These are phyloP conservation scores for Drosophila asahinai DNA, from an alignment of 1,140 invertebrate species.

Conservation along the genomic window DNA sequence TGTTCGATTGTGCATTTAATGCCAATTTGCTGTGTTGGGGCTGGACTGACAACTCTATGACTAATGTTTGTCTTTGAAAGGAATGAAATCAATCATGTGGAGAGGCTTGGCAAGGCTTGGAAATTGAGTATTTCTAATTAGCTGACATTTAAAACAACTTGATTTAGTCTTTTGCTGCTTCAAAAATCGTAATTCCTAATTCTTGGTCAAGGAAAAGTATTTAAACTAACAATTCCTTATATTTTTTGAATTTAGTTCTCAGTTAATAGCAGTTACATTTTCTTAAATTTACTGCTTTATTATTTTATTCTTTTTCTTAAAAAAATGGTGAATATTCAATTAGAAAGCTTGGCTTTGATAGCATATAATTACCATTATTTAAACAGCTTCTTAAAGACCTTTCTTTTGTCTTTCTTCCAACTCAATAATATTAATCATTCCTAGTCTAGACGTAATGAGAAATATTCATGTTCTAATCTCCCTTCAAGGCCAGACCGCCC, in stretches of 20 bases:
- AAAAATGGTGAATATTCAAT: neutral
- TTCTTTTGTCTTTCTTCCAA: no score
- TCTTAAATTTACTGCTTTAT: no score
- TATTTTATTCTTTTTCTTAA: neutral
- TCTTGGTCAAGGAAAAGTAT: no score
- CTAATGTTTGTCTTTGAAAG: slow-evolving; percentile 55
- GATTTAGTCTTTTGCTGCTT: neutral
- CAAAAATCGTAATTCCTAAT: neutral
- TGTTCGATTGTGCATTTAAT: slow-evolving; percentile 78
- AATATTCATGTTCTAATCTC: slow-evolving; percentile 12
- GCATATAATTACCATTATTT: no score
- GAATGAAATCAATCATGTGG: slow-evolving; percentile 65
- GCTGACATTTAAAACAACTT: neutral
- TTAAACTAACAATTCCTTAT: no score
- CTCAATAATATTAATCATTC: slow-evolving; percentile 20
- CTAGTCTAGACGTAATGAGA: slow-evolving; percentile 48
- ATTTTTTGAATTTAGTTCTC: no score
- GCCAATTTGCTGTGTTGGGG: slow-evolving; percentile 58
- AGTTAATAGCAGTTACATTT: no score
- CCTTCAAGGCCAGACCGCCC: slow-evolving; percentile 6
- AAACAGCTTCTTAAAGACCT: neutral
- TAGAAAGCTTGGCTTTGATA: no score
- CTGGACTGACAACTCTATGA: slow-evolving; percentile 29
- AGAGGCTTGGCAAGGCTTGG: neutral
- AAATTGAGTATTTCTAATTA: neutral